Percentiles rank a stretch among this genome's conserved stretches.
These are phyloP conservation scores for Brachionus calyciflorus DNA, from an alignment of 1,140 invertebrate genomes.

Conservation along the genomic window DNA sequence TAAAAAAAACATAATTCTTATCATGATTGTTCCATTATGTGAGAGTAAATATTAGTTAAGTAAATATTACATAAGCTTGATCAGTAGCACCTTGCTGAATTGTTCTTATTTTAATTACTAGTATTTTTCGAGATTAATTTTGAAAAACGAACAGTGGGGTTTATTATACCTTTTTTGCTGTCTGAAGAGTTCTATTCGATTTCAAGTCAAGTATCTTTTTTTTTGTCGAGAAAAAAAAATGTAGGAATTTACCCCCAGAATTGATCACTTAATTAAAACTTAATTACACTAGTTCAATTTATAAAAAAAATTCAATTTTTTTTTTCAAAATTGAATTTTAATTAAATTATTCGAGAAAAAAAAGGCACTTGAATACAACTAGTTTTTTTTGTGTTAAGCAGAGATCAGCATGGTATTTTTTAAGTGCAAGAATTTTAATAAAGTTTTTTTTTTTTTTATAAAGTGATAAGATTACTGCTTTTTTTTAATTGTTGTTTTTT, in stretches of 20 bases:
- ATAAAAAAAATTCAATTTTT: slow-evolving; percentile 18
- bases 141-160: neutral
- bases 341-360: neutral
- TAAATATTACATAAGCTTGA: slow-evolving; percentile 13
- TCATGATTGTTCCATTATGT: slow-evolving; percentile 1
- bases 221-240: no score
- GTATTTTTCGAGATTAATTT: neutral
- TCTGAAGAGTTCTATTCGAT: slow-evolving; percentile 11
- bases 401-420: neutral
- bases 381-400: neutral
- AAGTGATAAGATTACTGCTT: no score
- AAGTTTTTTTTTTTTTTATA: no score
- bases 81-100: neutral
- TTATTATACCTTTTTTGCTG: neutral
- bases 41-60: slow-evolving; percentile 10
- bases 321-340: no score
- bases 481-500: neutral
- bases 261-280: slow-evolving; percentile 31
- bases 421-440: neutral
- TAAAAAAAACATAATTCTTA: no score
- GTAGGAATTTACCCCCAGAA: neutral
- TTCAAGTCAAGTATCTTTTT: neutral
- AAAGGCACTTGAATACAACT: neutral
- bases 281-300: neutral
- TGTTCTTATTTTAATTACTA: slow-evolving; percentile 12